Evolutionary conservation across 1,140 invertebrate species (phyloP).

Genomic region (Drosophila navojoa): DNA sequence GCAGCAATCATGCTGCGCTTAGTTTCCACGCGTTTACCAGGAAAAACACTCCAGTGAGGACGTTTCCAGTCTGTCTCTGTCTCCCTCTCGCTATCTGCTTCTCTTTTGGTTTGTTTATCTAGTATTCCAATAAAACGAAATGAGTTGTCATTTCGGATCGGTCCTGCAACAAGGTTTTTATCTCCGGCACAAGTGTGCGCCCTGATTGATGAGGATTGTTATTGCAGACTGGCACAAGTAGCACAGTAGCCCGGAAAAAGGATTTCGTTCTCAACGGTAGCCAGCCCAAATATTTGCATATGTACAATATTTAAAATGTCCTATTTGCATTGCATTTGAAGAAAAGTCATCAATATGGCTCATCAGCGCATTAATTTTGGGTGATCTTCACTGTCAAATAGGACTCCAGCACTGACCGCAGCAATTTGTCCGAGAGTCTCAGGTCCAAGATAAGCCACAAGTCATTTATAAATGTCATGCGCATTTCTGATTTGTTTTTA

Average conservation of each 20-base stretch:
- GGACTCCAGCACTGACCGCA: constrained; percentile 54
- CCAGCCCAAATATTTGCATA: constrained; percentile 70
- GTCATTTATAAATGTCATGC: constrained; percentile 77
- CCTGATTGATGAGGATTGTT: constrained; percentile 66
- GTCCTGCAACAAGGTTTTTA: constrained; percentile 19
- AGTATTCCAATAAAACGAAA: constrained; percentile 56
- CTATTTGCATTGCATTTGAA: constrained; percentile 58
- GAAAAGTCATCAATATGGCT: constrained; percentile 58
- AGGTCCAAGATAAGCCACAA: constrained; percentile 39
- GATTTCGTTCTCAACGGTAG: constrained; percentile 47
- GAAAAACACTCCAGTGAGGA: constrained; percentile 56
- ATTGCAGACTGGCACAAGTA: constrained; percentile 44
- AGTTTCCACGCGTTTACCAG: constrained; percentile 76
- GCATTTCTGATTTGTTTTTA: constrained; percentile 13
- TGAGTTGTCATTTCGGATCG: constrained; percentile 63
- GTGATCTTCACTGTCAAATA: constrained; percentile 28
- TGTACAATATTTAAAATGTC: constrained; percentile 6
- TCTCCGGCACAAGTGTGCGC: constrained; percentile 55
- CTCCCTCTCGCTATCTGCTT: not conserved
- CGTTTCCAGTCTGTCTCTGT: not conserved
- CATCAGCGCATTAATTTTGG: constrained; percentile 13
- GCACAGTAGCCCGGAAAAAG: constrained; percentile 66
- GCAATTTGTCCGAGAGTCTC: constrained; percentile 62
- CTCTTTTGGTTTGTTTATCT: constrained; percentile 39
- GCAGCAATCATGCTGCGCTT: constrained; percentile 39